phyloP scores from a whole-genome alignment of 2,797 vertebrate genomes.

The Lagodon rhomboides region DNA sequence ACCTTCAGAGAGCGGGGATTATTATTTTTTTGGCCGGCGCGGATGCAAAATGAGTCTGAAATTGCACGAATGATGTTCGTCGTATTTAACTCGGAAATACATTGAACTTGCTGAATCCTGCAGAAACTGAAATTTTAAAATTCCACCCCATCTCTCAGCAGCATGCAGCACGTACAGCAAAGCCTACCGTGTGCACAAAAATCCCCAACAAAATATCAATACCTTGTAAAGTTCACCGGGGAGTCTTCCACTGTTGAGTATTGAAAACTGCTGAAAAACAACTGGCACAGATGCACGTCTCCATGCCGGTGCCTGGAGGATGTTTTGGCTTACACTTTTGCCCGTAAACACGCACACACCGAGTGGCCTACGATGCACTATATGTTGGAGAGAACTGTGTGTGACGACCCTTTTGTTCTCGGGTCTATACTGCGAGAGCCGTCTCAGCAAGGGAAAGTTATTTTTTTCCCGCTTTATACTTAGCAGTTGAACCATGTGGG shows the following conservation, averaged over 20 bases:
- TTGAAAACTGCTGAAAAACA: constrained; percentile 41
- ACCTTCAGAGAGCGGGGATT: no score
- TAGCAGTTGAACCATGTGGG: constrained; percentile 55
- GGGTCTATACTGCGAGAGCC: constrained; percentile 42
- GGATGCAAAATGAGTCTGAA: no score
- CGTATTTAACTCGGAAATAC: no score
- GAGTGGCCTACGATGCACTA: neutral
- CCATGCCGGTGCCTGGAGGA: constrained; percentile 19
- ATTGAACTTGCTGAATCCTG: no score
- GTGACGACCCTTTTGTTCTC: constrained; percentile 38
- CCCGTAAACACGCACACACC: constrained; percentile 21
- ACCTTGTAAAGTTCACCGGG: constrained; percentile 15
- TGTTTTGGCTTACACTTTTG: constrained; percentile 41
- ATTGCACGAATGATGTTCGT: no score
- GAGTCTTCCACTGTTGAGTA: constrained; percentile 21
- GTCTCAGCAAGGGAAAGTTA: constrained; percentile 47
- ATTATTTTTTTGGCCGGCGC: no score
- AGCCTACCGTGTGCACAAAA: constrained; percentile 35
- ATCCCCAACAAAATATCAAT: constrained; percentile 42
- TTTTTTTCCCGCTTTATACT: constrained; percentile 52
- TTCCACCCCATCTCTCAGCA: constrained; percentile 28
- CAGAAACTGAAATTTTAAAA: constrained; percentile 17
- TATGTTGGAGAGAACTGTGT: constrained; percentile 2
- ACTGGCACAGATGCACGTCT: constrained; percentile 33
- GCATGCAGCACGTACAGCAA: constrained; percentile 1